Base-by-base conservation (phyloP, 2,113 vertebrate species). In the Gopherus evgoodei region DNA sequence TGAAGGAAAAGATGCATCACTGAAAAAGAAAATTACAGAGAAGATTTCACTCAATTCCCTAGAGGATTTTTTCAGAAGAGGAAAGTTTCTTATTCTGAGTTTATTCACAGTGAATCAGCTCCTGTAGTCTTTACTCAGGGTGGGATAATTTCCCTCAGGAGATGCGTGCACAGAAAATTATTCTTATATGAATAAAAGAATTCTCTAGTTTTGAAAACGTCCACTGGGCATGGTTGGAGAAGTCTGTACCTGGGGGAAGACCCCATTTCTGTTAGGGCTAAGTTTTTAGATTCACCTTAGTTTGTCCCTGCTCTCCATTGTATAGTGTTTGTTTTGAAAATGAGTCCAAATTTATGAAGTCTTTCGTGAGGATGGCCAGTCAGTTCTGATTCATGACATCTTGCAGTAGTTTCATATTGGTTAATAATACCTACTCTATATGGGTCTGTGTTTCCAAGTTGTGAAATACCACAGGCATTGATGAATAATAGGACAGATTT, bases 331-430 rank as follows among this genome's bases (percentile, higher is more conserved):
- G 42, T 90, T 96, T 96, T 83, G 86, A 87, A 96, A 96, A 79
- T 87, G 56, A 97, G 82, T 97, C 92, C 91, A 88, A 95, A 96
- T 96, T 94, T 95, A 94, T 84, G 44, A 84, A 93, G 72, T 87
- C 78, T 95, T 93, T 89, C 86, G 88, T 65, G 56, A 96, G 76
- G 86, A 93, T 91, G 86, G 96, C 88, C 59, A 44, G 0, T 65
- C 96, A 93, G 83, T 35, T 86, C 86, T 96, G 94, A 97, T 95
- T 96, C 95, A 96, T 82, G 90, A 92, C 84, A 93, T 95, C 93
- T 96, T 96, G 93, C 78, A 96, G 89, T 88, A 94, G 84, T 81
- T 86, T 57, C 57, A 42, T 3, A 17, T 85, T 90, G 86, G 50
- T 88, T 86, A 91, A 42, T 76, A 95, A 84, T 78, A 59, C 79